A percentile compares a stretch with the other conserved stretches of the same genome.
Evolutionary conservation across 2,888 invertebrate species (phyloP).

Genomic region (Gordius sp.): DNA sequence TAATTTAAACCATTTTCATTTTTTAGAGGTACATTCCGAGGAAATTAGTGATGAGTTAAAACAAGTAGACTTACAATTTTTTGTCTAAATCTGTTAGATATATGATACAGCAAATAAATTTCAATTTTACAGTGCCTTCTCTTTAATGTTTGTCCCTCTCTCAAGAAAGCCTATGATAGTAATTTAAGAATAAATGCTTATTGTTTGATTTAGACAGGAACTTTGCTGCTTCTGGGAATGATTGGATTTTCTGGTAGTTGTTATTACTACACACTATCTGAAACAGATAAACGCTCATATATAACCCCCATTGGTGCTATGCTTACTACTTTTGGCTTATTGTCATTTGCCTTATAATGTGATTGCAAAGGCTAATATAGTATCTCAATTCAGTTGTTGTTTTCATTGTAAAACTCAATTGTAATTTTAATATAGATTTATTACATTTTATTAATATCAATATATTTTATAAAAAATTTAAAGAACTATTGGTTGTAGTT

Average conservation of each 20-base stretch:
- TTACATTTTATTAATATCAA: no score
- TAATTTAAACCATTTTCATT: neutral
- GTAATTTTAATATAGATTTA: no score
- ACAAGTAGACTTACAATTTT: neutral
- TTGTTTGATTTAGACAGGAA: conserved; percentile 7
- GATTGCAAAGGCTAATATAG: no score
- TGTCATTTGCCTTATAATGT: conserved; percentile 8
- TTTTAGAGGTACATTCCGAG: conserved; percentile 1
- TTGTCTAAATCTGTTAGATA: conserved; percentile 2
- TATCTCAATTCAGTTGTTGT: no score
- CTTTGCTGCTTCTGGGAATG: neutral
- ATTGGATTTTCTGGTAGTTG: conserved; percentile 15
- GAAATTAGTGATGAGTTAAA: neutral
- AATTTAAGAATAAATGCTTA: neutral
- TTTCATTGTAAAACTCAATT: no score
- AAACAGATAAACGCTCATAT: neutral
- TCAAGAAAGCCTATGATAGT: conserved; percentile 7
- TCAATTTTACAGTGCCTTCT: conserved; percentile 9
- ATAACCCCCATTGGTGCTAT: conserved; percentile 9
- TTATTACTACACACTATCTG: conserved; percentile 13
- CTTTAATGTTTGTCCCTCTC: conserved; percentile 5
- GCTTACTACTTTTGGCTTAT: conserved; percentile 5
- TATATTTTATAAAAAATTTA: no score
- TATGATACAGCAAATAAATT: conserved; percentile 12
- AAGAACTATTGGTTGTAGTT: no score